Evolutionary conservation across 2,888 invertebrate species (phyloP).

Genomic region (Pyralis farinalis): DNA sequence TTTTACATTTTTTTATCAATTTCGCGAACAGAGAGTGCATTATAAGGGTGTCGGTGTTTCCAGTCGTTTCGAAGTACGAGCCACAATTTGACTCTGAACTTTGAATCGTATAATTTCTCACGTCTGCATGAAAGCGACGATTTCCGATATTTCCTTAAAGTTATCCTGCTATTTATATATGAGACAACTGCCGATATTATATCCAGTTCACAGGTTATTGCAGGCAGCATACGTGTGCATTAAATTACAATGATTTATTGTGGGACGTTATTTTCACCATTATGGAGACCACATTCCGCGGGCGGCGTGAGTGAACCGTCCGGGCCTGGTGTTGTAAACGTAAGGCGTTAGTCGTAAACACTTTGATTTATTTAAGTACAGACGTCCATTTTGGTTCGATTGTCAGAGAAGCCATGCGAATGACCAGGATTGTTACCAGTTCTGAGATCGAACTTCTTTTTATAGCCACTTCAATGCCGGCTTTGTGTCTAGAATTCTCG

Average conservation of each 20-base stretch:
- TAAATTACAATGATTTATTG: conserved; percentile 51
- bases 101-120: too few species aligned
- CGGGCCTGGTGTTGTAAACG: conserved; percentile 25
- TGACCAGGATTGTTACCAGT: background rate
- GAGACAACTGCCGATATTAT: background rate
- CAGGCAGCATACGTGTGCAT: conserved; percentile 30
- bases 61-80: too few species aligned
- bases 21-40: too few species aligned
- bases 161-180: too few species aligned
- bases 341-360: conserved; percentile 44
- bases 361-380: conserved; percentile 46
- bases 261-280: conserved; percentile 34
- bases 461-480: background rate
- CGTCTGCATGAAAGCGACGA: too few species aligned
- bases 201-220: conserved; percentile 14
- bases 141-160: too few species aligned
- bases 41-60: too few species aligned
- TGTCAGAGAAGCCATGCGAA: conserved; percentile 11
- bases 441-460: background rate
- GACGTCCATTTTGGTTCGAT: conserved; percentile 47
- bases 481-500: too few species aligned
- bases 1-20: too few species aligned
- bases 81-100: too few species aligned
- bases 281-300: conserved; percentile 27
- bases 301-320: conserved; percentile 23